Base-by-base conservation (phyloP, 2,797 vertebrate species). In the Avahi laniger region DNA sequence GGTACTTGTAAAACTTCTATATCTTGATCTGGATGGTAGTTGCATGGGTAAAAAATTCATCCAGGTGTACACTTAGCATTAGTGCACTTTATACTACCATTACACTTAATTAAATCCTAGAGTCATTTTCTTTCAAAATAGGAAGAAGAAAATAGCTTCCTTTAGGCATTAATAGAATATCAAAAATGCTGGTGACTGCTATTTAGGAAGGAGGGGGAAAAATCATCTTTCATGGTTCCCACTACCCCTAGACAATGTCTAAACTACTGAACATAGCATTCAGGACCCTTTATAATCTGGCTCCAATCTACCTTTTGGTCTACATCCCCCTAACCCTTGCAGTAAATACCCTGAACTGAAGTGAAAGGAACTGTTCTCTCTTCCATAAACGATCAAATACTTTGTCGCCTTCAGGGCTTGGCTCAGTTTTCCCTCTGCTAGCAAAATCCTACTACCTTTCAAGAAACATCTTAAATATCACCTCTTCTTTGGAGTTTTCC, bases 131-230 rank as follows among this genome's bases (percentile, higher is more conserved):
- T 63, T 88, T 97, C 73, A 84, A 87, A 94, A 61, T 50, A 93
- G 33, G 67, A 91, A 73, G 15, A 79, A 94, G 80, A 94, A 93
- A 94, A 93, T 61, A 11, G 41, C 50, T 95, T 96, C 63, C 69
- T 93, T 89, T 95, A 41, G 69, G 69, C 69, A 87, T 3, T 92
- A 89, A 70, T 1, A 57, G 26, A 50, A 14, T 43, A 11, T 30
- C 75, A 26, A 78, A 95, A 95, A 95, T 80, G 54, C 52, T 48
- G 30, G 17, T 72, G 67, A 89, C 70, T 52, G 46, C 41, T 93
- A 22, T 78, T 65, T 80, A 70, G 15, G 50, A 59, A 28, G 8
- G 52, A 73, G 26, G 57, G 24, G 8, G 35, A 67, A 89, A 87
- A 80, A 73, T 4, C 28, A 30, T 83, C 52, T 73, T 63, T 43